These are phyloP conservation scores for Pipra filicauda DNA, from an alignment of 2,113 vertebrate genomes.

Conservation along the genomic window DNA sequence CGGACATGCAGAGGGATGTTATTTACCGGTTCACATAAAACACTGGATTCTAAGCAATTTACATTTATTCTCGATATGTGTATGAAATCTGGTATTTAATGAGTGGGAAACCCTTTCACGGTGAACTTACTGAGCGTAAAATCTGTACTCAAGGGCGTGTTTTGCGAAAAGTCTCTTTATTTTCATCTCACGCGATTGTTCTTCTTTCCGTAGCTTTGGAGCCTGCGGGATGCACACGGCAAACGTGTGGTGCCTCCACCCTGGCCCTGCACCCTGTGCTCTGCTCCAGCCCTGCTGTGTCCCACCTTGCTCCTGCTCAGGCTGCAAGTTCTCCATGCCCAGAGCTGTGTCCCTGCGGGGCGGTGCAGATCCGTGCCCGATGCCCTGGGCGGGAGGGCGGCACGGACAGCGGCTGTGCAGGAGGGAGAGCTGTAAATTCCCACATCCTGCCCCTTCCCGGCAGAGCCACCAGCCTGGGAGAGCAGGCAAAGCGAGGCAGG, in stretches of 20 bases:
- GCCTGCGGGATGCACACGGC: neutral
- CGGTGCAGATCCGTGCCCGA: neutral
- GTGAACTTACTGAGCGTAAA: neutral
- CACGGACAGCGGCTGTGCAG: neutral
- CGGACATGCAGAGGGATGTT: rapidly evolving
- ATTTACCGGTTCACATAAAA: neutral
- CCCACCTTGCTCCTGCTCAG: neutral
- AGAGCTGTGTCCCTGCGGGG: neutral
- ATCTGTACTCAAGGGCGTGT: neutral
- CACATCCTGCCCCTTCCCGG: neutral
- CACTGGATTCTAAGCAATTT: neutral
- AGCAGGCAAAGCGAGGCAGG: neutral
- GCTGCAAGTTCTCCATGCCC: neutral
- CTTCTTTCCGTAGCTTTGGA: neutral
- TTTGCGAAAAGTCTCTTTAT: neutral
- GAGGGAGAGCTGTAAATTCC: neutral
- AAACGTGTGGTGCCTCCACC: neutral
- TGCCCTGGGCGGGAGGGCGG: neutral
- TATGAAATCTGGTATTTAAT: neutral
- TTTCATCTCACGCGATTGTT: neutral
- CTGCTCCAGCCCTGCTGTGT: neutral
- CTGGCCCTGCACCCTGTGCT: neutral
- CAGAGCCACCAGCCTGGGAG: neutral
- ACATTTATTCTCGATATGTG: neutral
- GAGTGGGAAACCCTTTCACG: neutral